Evolutionary conservation across 2,113 vertebrate species (phyloP), one percentile per base, ranked within the genome.

Genomic region (Coturnix japonica): DNA sequence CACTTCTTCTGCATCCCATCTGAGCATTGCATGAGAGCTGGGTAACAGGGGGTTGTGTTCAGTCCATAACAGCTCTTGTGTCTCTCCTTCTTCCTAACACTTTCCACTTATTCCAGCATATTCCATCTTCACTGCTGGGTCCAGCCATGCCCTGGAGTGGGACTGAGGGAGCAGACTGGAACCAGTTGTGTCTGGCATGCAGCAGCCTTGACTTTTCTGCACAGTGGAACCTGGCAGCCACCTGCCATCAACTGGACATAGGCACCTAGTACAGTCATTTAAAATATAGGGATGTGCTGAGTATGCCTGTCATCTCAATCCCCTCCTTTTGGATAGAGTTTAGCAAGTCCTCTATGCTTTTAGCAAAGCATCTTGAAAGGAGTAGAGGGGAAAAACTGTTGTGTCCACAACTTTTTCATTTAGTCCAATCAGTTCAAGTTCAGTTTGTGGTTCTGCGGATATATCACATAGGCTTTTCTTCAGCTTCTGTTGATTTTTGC

Each of bases 181-280:
- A 43, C 31, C 7, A 2, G 6, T 31, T 23, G 17, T 56, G 43
- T 25, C 33, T 1, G 4, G 5, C 7, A 4, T 0, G 0, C 8
- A 22, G 15, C 57, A 51, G 31, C 4, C 14, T 12, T 0, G 0
- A 19, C 8, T 0, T 1, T 35, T 78, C 35, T 61, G 59, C 3
- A 6, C 28, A 79, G 23, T 19, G 15, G 10, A 3, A 0, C 17
- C 26, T 5, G 4, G 25, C 18, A 57, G 61, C 2, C 8, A 7
- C 35, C 16, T 61, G 31, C 15, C 49, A 69, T 6, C 1, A 3
- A 37, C 33, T 65, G 22, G 4, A 21, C 63, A 67, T 0, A 1
- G 5, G 23, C 43, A 56, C 3, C 9, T n/a, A 37, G 9, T 11
- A 8, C 5, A 37, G 12, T 28, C 67, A 25, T 4, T 19, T 30